These are phyloP conservation scores for Coracias cyanogaster DNA, from an alignment of 2,797 vertebrate genomes.

Conservation along the genomic window DNA sequence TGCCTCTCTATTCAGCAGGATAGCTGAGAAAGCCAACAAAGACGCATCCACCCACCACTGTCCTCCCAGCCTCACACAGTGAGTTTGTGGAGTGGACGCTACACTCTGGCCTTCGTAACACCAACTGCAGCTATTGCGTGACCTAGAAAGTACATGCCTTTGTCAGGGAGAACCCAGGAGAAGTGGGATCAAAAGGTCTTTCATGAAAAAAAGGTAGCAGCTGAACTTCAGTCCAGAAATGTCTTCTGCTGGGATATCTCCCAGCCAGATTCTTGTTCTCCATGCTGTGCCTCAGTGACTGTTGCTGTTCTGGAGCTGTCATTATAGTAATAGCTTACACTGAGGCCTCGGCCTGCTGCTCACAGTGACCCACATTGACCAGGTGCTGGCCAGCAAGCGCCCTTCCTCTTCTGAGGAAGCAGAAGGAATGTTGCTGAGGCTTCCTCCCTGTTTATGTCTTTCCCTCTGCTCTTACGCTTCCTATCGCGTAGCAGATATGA, in stretches of 20 bases:
- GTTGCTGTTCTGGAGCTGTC: neutral
- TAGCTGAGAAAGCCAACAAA: neutral
- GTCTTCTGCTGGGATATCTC: neutral
- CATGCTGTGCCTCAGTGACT: neutral
- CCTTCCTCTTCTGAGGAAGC: neutral
- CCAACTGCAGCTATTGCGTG: neutral
- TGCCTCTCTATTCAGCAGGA: neutral
- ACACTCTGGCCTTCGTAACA: rapidly evolving
- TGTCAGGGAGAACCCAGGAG: neutral
- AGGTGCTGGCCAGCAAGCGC: neutral
- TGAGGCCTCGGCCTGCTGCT: neutral
- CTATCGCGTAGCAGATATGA: rapidly evolving
- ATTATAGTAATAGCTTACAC: rapidly evolving
- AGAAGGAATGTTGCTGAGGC: neutral
- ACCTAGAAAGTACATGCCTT: neutral
- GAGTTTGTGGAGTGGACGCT: neutral
- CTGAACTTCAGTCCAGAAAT: neutral
- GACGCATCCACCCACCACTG: neutral
- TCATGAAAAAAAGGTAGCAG: too few species aligned
- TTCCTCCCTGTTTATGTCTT: neutral
- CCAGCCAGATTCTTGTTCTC: neutral
- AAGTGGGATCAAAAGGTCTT: neutral
- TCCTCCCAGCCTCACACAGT: too few species aligned
- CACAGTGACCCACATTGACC: neutral
- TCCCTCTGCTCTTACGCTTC: neutral